Evolutionary conservation across 2,888 invertebrate genomes (phyloP).

Genomic region (Euproctis similis): DNA sequence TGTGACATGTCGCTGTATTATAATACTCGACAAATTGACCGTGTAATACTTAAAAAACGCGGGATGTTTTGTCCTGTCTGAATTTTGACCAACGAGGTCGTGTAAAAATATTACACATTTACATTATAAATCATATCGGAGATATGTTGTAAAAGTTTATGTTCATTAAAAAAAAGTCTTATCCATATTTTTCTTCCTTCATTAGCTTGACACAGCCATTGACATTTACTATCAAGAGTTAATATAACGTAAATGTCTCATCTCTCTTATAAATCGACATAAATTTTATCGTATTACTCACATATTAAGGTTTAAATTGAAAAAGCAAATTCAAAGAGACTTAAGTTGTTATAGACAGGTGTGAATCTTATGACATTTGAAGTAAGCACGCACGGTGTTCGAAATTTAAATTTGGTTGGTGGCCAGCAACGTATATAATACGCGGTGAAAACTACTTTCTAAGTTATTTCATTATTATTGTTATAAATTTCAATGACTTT

Average conservation of each 20-base stretch:
- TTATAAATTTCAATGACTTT: constrained; percentile 12
- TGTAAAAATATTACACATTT: no score
- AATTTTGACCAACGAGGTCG: no score
- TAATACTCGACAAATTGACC: no score
- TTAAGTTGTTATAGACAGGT: constrained; percentile 35
- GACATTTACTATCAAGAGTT: constrained; percentile 53
- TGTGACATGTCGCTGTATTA: no score
- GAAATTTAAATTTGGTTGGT: constrained; percentile 36
- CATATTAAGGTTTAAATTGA: constrained; percentile 8
- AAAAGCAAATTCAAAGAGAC: constrained; percentile 1
- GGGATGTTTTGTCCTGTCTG: no score
- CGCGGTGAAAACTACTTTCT: constrained; percentile 19
- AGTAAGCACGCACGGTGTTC: constrained; percentile 36
- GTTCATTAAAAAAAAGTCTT: no score
- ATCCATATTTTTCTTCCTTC: constrained; percentile 41
- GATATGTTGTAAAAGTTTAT: no score
- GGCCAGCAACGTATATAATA: constrained; percentile 17
- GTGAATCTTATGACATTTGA: constrained; percentile 65
- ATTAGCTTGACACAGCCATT: constrained; percentile 67
- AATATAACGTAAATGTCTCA: constrained; percentile 23
- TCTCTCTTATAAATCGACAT: constrained; percentile 4
- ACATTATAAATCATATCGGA: no score
- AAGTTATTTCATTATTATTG: constrained; percentile 23
- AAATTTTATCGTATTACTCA: constrained; percentile 7
- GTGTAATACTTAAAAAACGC: no score